phyloP scores from a whole-genome alignment of 2,113 vertebrate genomes.

The Pelecanoides urinatrix region DNA sequence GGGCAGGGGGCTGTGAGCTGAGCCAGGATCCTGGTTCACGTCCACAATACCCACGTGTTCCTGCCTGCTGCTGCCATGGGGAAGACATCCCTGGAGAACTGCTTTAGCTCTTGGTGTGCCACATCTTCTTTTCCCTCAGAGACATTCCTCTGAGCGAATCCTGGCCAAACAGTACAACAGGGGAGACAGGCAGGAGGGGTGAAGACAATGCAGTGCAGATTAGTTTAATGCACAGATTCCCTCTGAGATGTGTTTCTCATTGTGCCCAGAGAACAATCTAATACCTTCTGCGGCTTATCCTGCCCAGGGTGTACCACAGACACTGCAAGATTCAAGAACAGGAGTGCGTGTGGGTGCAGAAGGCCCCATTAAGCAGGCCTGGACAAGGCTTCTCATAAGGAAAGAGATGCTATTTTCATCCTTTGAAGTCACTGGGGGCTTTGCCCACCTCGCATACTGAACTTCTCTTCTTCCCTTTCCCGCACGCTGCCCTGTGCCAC shows the following conservation, averaged over 20 bases:
- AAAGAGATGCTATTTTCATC: not conserved
- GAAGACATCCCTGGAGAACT: not conserved
- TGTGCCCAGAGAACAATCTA: not conserved
- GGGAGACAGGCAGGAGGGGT: not conserved
- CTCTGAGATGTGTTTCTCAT: not conserved
- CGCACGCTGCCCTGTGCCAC: fast-evolving
- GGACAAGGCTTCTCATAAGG: not conserved
- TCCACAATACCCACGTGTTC: not conserved
- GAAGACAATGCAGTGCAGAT: not conserved
- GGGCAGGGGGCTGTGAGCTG: not conserved
- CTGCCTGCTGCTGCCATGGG: not conserved
- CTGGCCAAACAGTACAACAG: not conserved
- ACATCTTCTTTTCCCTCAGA: not conserved
- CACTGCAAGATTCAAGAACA: not conserved
- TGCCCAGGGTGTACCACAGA: not conserved
- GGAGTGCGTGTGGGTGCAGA: not conserved
- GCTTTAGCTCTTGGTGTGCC: not conserved
- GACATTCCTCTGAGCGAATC: not conserved
- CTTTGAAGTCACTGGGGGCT: not conserved
- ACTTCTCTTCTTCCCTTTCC: not conserved
- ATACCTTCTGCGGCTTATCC: not conserved
- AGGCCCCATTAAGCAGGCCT: not conserved
- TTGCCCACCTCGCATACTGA: not conserved
- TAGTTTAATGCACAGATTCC: not conserved
- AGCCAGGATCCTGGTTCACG: not conserved